A percentile compares a stretch with the other conserved stretches of the same genome.
Evolutionary conservation across 2,113 vertebrate species (phyloP).

Genomic region (Prionailurus bengalensis): DNA sequence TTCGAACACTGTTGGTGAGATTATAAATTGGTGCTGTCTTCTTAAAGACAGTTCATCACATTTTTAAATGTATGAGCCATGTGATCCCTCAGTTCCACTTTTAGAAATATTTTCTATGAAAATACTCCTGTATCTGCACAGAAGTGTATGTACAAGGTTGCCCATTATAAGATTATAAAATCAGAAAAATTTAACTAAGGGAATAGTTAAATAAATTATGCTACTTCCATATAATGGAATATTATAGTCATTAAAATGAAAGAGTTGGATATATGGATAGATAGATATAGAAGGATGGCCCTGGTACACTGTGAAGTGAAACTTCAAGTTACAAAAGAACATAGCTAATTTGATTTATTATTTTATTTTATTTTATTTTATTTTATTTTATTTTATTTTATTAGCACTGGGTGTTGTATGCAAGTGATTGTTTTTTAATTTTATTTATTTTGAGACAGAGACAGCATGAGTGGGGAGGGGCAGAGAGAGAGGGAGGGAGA

Average conservation of each 20-base stretch:
- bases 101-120: not conserved
- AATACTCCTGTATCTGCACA: slow-evolving; percentile 6
- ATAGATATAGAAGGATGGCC: not conserved
- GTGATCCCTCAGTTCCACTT: not conserved
- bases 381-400: too few relatives aligned
- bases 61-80: slow-evolving; percentile 12
- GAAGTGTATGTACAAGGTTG: not conserved
- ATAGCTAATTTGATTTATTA: not conserved
- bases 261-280: not conserved
- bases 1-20: not conserved
- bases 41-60: slow-evolving; percentile 1
- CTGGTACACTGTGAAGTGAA: slow-evolving; percentile 17
- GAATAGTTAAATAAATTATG: not conserved
- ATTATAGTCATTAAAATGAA: slow-evolving; percentile 25
- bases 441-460: too few relatives aligned
- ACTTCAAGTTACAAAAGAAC: slow-evolving; percentile 35
- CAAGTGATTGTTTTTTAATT: too few relatives aligned
- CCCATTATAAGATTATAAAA: slow-evolving; percentile 21
- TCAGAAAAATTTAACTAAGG: slow-evolving; percentile 6
- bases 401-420: too few relatives aligned
- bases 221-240: not conserved
- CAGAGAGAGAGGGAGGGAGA: too few relatives aligned
- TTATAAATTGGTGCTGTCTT: not conserved
- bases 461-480: too few relatives aligned
- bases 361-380: too few relatives aligned